phyloP scores from a whole-genome alignment of 1,140 invertebrate species.

The Oryctes rhinoceros region DNA sequence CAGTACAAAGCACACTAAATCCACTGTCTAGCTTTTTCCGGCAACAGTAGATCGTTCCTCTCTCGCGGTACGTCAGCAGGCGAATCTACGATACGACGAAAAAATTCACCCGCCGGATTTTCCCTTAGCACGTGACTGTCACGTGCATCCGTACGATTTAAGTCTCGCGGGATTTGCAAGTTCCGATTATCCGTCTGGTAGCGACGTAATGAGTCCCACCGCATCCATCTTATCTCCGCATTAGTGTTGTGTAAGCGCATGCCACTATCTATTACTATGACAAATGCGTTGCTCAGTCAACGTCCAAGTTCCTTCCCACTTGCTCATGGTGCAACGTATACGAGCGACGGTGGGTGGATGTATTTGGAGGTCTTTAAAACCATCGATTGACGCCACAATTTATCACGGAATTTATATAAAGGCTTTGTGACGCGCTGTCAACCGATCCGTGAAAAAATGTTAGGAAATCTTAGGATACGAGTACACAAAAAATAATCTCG shows the following conservation, averaged over 20 bases:
- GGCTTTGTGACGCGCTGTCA: conserved; percentile 8
- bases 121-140: conserved; percentile 41
- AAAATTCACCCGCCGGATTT: not conserved
- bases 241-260: conserved; percentile 42
- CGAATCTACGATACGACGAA: not conserved
- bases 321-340: not conserved
- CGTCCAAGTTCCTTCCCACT: not conserved
- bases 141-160: conserved; percentile 41
- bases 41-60: not conserved
- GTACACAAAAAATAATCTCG: conserved; percentile 13
- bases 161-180: conserved; percentile 39
- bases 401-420: conserved; percentile 11
- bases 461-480: not conserved
- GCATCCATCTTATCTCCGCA: conserved; percentile 40
- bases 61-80: not conserved
- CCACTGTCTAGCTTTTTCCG: not conserved
- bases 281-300: conserved; percentile 38
- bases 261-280: conserved; percentile 46
- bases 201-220: conserved; percentile 42
- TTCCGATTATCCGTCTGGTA: conserved; percentile 30
- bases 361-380: conserved; percentile 29
- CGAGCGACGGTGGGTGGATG: conserved; percentile 1
- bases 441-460: conserved; percentile 29
- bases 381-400: conserved; percentile 38
- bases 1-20: conserved; percentile 9